Percentiles rank a stretch among this genome's conserved stretches.
Evolutionary conservation across 2,888 invertebrate genomes (phyloP).

Genomic region (Tanypteryx hageni): DNA sequence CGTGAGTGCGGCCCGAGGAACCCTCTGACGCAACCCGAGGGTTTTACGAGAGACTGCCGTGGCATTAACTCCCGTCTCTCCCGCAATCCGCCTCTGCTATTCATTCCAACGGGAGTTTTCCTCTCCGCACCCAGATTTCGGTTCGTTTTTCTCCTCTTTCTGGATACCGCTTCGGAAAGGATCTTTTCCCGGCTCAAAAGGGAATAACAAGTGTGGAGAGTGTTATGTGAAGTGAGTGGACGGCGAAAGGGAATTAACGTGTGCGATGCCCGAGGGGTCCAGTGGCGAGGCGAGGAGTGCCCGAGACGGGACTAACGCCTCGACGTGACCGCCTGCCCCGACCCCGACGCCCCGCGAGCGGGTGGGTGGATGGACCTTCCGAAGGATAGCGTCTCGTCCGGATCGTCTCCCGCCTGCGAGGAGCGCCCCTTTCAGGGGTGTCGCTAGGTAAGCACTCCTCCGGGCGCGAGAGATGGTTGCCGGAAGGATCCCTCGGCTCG

Average conservation of each 20-base stretch:
- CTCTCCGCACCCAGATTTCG: neutral
- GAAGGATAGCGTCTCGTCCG: neutral
- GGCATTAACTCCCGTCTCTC: neutral
- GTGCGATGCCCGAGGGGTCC: neutral
- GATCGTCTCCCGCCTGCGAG: neutral
- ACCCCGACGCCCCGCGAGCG: neutral
- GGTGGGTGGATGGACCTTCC: neutral
- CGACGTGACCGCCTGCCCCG: neutral
- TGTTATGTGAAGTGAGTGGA: neutral
- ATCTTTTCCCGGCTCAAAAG: neutral
- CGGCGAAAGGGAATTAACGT: neutral
- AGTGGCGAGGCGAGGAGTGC: too few relatives aligned
- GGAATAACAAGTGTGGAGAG: neutral
- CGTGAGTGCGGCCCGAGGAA: neutral
- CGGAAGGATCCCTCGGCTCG: too few relatives aligned
- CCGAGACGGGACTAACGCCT: too few relatives aligned
- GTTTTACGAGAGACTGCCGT: neutral
- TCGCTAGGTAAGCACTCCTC: neutral
- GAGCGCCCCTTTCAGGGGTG: neutral
- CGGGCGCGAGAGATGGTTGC: too few relatives aligned
- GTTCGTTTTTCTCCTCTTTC: neutral
- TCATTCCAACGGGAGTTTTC: neutral
- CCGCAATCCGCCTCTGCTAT: neutral
- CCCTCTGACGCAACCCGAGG: neutral
- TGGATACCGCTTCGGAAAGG: conserved; percentile 17